Evolutionary conservation across 1,140 invertebrate genomes (phyloP), one percentile per base, ranked within the genome.

Genomic region (Drosophila azteca): DNA sequence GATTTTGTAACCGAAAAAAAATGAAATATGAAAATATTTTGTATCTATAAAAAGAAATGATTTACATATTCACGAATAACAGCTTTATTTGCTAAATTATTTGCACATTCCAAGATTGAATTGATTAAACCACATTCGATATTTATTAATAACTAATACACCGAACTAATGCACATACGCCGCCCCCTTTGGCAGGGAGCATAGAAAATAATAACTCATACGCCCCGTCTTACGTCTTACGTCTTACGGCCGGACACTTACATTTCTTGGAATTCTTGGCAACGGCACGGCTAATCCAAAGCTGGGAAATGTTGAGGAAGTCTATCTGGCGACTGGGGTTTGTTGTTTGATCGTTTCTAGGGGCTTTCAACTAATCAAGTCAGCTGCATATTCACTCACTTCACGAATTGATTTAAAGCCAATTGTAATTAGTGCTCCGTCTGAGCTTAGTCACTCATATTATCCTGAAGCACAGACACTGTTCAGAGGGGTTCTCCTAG

Each of bases 221-320:
- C 79, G 58, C 74, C 54, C 31, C 54, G 17, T 26, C 24, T 5
- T 24, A 24, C 45, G 63, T 73, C 43, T 13, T n/a, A n/a, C 54
- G 17, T 26, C 24, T 5, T 20, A 20, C 17, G 17, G 1, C 0
- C 17, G 17, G 35, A 24, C 78, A 68, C 77, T 68, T 75, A 75
- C 71, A 17, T 75, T 73, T 44, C 17, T 20, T 6, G 29, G 31
- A 54, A 66, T 53, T 75, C 54, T 58, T 58, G 29, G n/a, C 35
- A 13, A 54, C 41, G 51, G 43, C 35, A 51, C 77, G 49, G 62
- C 58, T 81, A 77, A 77, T 84, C 81, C 81, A 66, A 66, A 39
- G 51, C 61, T 29, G 48, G 52, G 60, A 39, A 45, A 35, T 13
- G 20, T 24, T 20, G 50, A 24, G 69, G 41, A 69, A 51, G 35